Conservation (phyloP, 2,797 vertebrate species). For the Uromys caudimaculatus region DNA sequence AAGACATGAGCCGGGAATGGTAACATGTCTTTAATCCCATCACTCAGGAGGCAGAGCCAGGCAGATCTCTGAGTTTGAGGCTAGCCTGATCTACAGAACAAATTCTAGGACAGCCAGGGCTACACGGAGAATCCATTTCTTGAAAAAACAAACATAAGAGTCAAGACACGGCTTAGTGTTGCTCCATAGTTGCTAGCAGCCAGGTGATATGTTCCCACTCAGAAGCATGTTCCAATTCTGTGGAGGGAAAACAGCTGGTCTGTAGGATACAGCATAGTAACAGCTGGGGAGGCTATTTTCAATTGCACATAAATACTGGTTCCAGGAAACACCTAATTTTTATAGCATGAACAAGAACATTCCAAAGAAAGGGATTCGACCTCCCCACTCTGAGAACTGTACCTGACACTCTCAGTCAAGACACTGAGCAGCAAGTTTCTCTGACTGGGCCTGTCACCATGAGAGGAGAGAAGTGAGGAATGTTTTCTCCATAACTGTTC, state of each 20-base stretch:
- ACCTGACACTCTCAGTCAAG: fast-evolving
- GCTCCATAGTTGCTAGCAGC: background rate
- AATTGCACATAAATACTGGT: background rate
- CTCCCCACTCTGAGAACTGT: background rate
- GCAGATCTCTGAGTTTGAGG: background rate
- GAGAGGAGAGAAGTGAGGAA: too few relatives aligned
- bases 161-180: background rate
- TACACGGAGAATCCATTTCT: background rate
- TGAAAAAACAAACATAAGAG: background rate
- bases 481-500: background rate
- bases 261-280: background rate
- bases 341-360: background rate
- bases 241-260: constrained; percentile 56
- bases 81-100: background rate
- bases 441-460: fast-evolving
- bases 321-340: constrained; percentile 25
- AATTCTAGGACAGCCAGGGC: background rate
- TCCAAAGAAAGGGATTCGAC: background rate
- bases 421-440: background rate
- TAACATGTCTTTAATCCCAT: background rate
- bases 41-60: background rate
- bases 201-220: background rate
- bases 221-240: background rate
- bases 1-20: background rate
- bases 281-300: constrained; percentile 51